Conservation (phyloP, 2,888 invertebrate species). For the Xestia rhomboidea region DNA sequence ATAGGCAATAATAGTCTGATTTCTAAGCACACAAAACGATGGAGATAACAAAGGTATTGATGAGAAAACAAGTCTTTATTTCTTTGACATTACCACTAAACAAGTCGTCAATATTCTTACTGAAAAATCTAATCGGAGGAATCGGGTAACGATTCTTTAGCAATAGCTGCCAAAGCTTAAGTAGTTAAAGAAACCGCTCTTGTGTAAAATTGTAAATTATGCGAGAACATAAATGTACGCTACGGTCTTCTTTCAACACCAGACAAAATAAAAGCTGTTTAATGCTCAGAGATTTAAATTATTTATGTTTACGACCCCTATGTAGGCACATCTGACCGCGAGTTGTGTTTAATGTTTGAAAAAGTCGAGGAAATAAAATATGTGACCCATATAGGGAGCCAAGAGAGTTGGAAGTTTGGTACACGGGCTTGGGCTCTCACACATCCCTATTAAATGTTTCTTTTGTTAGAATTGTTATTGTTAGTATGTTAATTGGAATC, state of each 20-base stretch:
- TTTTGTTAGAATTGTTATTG: constrained; percentile 11
- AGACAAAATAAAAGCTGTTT: constrained; percentile 50
- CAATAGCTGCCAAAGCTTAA: constrained; percentile 9
- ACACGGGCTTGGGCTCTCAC: background rate
- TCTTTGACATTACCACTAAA: constrained; percentile 14
- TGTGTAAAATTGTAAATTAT: constrained; percentile 39
- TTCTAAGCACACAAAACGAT: background rate
- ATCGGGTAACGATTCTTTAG: constrained; percentile 32
- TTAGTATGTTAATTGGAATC: constrained; percentile 5
- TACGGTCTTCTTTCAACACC: constrained; percentile 41
- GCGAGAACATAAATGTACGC: constrained; percentile 23
- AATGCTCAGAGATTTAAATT: constrained; percentile 36
- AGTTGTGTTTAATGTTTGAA: constrained; percentile 28
- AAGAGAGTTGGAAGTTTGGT: constrained; percentile 2
- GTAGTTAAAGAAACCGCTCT: constrained; percentile 39
- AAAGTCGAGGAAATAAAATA: constrained; percentile 37
- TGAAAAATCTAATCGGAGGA: constrained; percentile 22
- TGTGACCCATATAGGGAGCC: constrained; percentile 4
- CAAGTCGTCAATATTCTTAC: constrained; percentile 3
- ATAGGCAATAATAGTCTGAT: background rate
- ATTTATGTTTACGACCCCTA: constrained; percentile 49
- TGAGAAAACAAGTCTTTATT: background rate
- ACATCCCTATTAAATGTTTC: constrained; percentile 21
- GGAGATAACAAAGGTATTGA: no score
- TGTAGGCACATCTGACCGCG: constrained; percentile 37